Conservation (phyloP, 2,113 vertebrate genomes). For the Macroglossus sobrinus region DNA sequence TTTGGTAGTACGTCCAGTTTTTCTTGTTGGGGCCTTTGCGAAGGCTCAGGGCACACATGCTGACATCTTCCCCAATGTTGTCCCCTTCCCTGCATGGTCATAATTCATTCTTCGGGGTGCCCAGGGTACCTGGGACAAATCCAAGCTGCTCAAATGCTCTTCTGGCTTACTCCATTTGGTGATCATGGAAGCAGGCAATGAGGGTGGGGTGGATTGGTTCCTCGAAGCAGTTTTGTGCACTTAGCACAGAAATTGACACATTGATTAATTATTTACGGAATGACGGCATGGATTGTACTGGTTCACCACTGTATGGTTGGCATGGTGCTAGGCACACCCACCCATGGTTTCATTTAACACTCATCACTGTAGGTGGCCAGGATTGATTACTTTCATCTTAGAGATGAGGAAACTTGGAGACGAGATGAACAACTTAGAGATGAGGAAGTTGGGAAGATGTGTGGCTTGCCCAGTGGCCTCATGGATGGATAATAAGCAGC, state of each 20-base stretch:
- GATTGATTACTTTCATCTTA: not conserved
- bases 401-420: not conserved
- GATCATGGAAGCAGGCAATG: not conserved
- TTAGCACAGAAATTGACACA: no score
- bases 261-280: not conserved
- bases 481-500: not conserved
- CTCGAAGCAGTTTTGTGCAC: not conserved
- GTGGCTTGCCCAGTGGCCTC: not conserved
- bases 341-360: not conserved
- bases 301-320: not conserved
- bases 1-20: not conserved
- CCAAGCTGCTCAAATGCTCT: not conserved
- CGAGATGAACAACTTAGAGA: not conserved
- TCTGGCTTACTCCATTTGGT: not conserved
- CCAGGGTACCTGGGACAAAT: accelerated
- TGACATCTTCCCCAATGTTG: not conserved
- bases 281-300: no score
- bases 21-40: not conserved
- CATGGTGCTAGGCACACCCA: not conserved
- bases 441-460: not conserved
- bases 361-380: not conserved
- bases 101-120: not conserved
- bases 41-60: not conserved
- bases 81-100: not conserved
- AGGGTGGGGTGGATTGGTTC: not conserved